phyloP scores from a whole-genome alignment of 1,140 invertebrate genomes.

The Caenorhabditis brenneri region DNA sequence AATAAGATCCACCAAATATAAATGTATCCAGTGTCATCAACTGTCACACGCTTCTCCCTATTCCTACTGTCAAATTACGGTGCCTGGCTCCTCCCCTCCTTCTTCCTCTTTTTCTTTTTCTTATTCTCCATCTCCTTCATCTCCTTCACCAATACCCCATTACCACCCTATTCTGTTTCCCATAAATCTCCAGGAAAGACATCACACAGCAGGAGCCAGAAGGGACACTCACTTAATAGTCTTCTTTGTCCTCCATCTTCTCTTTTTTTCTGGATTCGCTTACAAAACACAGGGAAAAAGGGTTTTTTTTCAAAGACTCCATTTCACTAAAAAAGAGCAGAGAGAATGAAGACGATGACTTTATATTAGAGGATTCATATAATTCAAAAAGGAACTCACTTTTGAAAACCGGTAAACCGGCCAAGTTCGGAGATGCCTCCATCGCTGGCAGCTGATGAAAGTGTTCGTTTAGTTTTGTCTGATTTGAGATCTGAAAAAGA shows the following conservation, averaged over 20 bases:
- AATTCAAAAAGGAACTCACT: background rate
- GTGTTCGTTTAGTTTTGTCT: background rate
- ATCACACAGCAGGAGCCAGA: background rate
- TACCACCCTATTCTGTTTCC: too few species aligned
- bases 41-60: background rate
- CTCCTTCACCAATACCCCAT: too few species aligned
- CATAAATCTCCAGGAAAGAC: background rate
- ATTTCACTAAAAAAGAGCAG: too few species aligned
- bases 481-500: background rate
- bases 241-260: too few species aligned
- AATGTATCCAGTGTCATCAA: background rate
- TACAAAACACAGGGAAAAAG: too few species aligned
- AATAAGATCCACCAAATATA: background rate
- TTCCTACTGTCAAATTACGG: background rate
- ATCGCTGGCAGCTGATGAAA: background rate
- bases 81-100: background rate
- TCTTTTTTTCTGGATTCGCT: too few species aligned
- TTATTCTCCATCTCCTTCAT: too few species aligned
- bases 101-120: background rate
- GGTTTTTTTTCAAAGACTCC: too few species aligned
- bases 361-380: too few species aligned
- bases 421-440: background rate
- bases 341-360: too few species aligned
- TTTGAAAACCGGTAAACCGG: too few species aligned
- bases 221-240: too few species aligned